These are phyloP conservation scores for Emmelina monodactyla DNA, from an alignment of 2,888 invertebrate genomes.

Conservation along the genomic window DNA sequence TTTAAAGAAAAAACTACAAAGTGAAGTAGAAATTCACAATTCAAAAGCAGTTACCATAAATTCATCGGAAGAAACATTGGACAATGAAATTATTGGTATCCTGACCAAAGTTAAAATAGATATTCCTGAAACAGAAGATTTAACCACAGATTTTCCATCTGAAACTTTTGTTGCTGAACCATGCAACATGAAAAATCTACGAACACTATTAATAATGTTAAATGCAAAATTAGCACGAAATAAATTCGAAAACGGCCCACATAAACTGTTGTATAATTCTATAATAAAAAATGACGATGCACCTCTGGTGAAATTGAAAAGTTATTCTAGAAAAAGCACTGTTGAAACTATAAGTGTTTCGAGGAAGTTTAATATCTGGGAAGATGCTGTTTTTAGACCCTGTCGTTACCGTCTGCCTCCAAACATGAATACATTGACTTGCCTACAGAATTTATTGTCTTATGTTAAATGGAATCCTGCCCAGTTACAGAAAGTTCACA, in stretches of 20 bases:
- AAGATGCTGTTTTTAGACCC: background rate
- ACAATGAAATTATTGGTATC: conserved; percentile 27
- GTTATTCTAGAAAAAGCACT: background rate
- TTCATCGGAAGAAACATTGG: conserved; percentile 30
- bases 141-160: background rate
- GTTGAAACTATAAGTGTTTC: background rate
- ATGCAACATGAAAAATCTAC: background rate
- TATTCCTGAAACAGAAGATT: background rate
- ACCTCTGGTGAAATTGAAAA: no score
- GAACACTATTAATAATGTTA: background rate
- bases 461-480: background rate
- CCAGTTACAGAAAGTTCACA: background rate
- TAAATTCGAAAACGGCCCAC: background rate
- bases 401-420: background rate
- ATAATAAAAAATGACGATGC: no score
- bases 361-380: background rate
- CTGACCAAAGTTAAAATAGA: background rate
- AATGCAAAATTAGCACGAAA: background rate
- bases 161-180: background rate
- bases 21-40: conserved; percentile 26
- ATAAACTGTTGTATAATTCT: no score
- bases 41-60: conserved; percentile 23
- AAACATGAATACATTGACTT: background rate
- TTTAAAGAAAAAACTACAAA: conserved; percentile 35
- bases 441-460: background rate